Evolutionary conservation across 2,888 invertebrate species (phyloP), one percentile per base, ranked within the genome.

Genomic region (Hemithea aestivaria): DNA sequence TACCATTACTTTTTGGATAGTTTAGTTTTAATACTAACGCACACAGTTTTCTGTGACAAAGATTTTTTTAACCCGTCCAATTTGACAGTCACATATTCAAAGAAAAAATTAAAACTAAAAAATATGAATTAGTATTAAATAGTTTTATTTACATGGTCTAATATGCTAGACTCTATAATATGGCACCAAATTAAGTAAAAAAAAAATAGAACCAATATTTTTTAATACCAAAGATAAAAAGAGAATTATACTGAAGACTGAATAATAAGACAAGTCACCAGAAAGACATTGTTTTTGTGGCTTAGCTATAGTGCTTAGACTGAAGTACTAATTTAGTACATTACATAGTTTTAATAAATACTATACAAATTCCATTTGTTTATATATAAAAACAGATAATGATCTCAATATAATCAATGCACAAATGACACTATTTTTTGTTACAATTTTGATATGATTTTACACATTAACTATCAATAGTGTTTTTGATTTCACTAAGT

Each of bases 361-460:
- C 41, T 38, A 42, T 51, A 46, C 31, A 51, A 40, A 46, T 46
- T 45, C 21, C 25, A 10, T 38, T 47, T 40, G 40, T 39, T 36
- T 45, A 35, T 43, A 44, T 37, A 44, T 41, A 49, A 45, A 47
- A 38, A 28, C 39, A 51, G 29, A 44, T 47, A 33, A 43, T 33
- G 33, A 34, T 45, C 37, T 45, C 22, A 45, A 36, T 52, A 44
- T 39, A 42, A 48, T 48, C 60, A 58, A 48, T 50, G 46, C 50
- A 50, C 48, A 53, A 50, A 48, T 53, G 50, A 50, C 42, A 40
- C 50, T 50, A 50, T 51, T 46, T 38, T 37, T 48, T 53, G 45
- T 35, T 60, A 67, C 49, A 66, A 60, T 62, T 62, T 69, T 72
- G 71, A 72, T 72, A 71, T 71, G 72, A 66, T 62, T 62, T 56